Base-by-base conservation (phyloP, 2,113 vertebrate genomes). In the Protobothrops mucrosquamatus region DNA sequence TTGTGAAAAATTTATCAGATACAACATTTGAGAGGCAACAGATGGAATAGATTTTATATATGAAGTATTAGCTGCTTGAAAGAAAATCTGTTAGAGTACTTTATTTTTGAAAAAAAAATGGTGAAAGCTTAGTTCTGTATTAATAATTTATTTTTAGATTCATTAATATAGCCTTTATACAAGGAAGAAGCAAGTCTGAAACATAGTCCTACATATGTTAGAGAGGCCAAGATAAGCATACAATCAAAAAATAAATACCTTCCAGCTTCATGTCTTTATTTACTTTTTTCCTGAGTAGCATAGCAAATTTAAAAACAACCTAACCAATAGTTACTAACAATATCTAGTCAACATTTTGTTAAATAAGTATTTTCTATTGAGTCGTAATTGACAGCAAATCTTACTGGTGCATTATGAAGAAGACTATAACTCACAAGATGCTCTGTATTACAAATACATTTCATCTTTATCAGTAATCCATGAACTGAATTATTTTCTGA, bases 1-100 rank as follows among this genome's bases (percentile, higher is more conserved):
- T 97, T 97, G 97, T 98, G 97, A 99, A 99, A 99, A 98, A 98
- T 98, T 98, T 92, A 98, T 98, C 95, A 95, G 96, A 95, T 97
- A 97, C 96, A 97, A 97, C 96, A 96, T 96, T 88, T 88, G 91
- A 98, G 97, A 97, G 97, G 97, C 97, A 97, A 97, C 96, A 97
- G 96, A 96, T 95, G 93, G 97, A 97, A 98, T 87, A 94, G 97
- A 97, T 98, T 97, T 89, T 93, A 74, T 93, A 96, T 94, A 85
- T 92, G 95, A 92, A 95, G 92, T 93, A 92, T 94, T 91, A 64
- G 54, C 87, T 93, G 74, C 52, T 57, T 64, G 24, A 87, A 90
- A 69, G 91, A 95, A 56, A 11, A 9, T 43, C 87, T 91, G 52
- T 88, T 81, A 56, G 24, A 24, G 61, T 51, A 39, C 39, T 81